Evolutionary conservation across 2,113 vertebrate species (phyloP).

Genomic region (Leptodactylus fuscus): DNA sequence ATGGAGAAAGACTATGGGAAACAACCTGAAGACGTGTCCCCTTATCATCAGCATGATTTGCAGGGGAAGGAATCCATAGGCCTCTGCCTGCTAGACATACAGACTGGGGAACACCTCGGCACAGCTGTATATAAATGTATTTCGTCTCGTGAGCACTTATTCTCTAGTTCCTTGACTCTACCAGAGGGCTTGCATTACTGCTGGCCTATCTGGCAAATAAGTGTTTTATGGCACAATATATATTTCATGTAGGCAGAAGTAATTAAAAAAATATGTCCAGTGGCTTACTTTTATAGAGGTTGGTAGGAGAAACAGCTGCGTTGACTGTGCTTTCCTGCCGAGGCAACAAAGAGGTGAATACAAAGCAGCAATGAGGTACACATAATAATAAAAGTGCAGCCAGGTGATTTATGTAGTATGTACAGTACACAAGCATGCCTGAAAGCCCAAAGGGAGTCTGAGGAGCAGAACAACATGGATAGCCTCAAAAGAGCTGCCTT

Average conservation of each 20-base stretch:
- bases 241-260: slow-evolving; percentile 47
- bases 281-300: slow-evolving; percentile 34
- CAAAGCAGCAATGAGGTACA: slow-evolving; percentile 15
- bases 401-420: slow-evolving; percentile 30
- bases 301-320: slow-evolving; percentile 40
- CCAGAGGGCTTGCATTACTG: slow-evolving; percentile 37
- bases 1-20: background rate
- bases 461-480: background rate
- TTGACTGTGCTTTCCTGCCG: slow-evolving; percentile 35
- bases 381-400: slow-evolving; percentile 27
- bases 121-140: slow-evolving; percentile 39
- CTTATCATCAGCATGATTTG: background rate
- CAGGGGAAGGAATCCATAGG: background rate
- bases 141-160: slow-evolving; percentile 29
- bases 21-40: background rate
- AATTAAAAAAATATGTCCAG: slow-evolving; percentile 46
- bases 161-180: slow-evolving; percentile 36
- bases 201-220: slow-evolving; percentile 50
- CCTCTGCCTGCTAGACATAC: slow-evolving; percentile 12
- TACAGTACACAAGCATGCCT: background rate
- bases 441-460: background rate
- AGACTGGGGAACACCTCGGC: background rate
- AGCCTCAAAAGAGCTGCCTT: background rate
- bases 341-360: slow-evolving; percentile 40
- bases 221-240: slow-evolving; percentile 44